These are phyloP conservation scores for Parthenolecanium corni DNA, from an alignment of 2,888 invertebrate species.

Conservation along the genomic window DNA sequence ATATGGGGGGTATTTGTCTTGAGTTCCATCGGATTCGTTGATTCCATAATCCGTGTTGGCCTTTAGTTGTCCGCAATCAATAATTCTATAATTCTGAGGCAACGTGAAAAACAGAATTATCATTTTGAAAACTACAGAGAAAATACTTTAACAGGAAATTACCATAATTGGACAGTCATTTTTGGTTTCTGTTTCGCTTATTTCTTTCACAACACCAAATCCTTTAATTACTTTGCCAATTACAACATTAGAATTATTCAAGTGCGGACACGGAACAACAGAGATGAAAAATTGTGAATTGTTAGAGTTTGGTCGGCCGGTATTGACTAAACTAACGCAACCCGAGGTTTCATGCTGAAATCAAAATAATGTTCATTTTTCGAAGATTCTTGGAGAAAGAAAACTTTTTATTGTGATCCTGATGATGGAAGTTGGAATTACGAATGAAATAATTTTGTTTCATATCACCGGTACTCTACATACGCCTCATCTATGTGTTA, in stretches of 20 bases:
- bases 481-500: too few species aligned
- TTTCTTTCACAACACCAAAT: constrained; percentile 55
- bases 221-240: constrained; percentile 72
- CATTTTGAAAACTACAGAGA: background rate
- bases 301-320: constrained; percentile 66
- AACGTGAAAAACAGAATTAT: too few species aligned
- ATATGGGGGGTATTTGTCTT: constrained; percentile 60
- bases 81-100: constrained; percentile 51
- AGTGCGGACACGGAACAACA: constrained; percentile 58
- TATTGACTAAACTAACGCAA: constrained; percentile 67
- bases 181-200: constrained; percentile 49
- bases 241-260: constrained; percentile 69
- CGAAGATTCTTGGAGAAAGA: background rate
- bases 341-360: constrained; percentile 50
- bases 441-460: too few species aligned
- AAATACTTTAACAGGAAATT: constrained; percentile 35
- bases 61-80: constrained; percentile 60
- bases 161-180: constrained; percentile 49
- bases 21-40: constrained; percentile 55
- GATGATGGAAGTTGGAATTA: too few species aligned
- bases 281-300: constrained; percentile 93
- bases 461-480: too few species aligned
- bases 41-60: constrained; percentile 52
- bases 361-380: constrained; percentile 29
- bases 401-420: too few species aligned